Evolutionary conservation across 30 jellyfish, hydroid and myxozoan species (phyloP).

Genomic region (Cassiopea xamachana): DNA sequence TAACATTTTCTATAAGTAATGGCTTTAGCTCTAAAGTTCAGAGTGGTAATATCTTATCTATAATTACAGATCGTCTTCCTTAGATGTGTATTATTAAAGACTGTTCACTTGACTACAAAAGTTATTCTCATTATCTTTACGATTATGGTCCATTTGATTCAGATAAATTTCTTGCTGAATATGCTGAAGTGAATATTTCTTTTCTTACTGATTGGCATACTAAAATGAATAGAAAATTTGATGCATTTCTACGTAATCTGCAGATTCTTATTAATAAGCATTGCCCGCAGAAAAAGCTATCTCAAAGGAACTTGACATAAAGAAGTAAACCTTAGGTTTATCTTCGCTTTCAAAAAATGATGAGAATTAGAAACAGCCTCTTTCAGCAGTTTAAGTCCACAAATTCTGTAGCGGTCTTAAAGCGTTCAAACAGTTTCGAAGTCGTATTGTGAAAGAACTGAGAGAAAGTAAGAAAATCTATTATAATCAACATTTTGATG

Average conservation of each 20-base stretch:
- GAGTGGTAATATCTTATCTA: neutral
- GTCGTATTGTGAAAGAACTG: constrained; percentile 1
- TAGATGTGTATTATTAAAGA: constrained; percentile 32
- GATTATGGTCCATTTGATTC: constrained; percentile 3
- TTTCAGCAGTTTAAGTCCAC: neutral
- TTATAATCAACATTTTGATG: too few species aligned
- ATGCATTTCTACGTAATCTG: neutral
- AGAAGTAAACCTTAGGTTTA: neutral
- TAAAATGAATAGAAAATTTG: neutral
- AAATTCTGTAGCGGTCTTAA: neutral
- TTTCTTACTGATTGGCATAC: neutral
- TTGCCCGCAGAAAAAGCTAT: neutral
- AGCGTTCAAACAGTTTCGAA: neutral
- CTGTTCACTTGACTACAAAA: constrained; percentile 46
- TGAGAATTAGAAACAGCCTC: neutral
- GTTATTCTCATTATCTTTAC: neutral
- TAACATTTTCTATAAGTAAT: constrained; percentile 23
- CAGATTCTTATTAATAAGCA: neutral
- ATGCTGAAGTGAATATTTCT: neutral
- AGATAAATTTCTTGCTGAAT: neutral
- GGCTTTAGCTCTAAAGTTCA: neutral
- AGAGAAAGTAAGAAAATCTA: too few species aligned
- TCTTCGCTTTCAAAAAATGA: neutral
- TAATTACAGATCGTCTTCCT: neutral
- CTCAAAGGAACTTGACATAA: neutral